phyloP scores from a whole-genome alignment of 2,113 vertebrate species.

The Haemorhous mexicanus region DNA sequence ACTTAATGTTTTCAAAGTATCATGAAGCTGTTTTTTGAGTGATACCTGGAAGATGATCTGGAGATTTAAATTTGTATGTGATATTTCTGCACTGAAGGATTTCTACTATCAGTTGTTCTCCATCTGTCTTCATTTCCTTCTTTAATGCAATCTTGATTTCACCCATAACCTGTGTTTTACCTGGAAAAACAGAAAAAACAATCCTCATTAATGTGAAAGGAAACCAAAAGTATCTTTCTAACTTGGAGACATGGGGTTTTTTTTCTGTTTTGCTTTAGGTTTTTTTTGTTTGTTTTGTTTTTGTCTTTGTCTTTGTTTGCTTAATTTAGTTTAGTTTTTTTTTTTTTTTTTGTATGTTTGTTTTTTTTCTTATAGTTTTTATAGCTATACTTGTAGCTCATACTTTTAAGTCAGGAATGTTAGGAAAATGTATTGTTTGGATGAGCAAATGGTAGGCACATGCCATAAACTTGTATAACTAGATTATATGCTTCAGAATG shows the following conservation, averaged over 20 bases:
- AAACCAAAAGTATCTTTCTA: neutral
- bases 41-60: constrained; percentile 96
- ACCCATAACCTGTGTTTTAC: constrained; percentile 94
- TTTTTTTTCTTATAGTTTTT: neutral
- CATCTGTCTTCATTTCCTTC: constrained; percentile 98
- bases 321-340: neutral
- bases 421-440: neutral
- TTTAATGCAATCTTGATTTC: constrained; percentile 98
- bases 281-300: neutral
- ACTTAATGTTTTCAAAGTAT: neutral
- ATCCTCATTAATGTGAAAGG: neutral
- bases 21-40: neutral
- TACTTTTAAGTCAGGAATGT: neutral
- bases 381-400: neutral
- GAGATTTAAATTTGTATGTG: constrained; percentile 99
- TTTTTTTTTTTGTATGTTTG: neutral
- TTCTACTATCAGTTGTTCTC: constrained; percentile 95
- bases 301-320: neutral
- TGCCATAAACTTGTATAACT: neutral
- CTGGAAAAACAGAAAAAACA: constrained; percentile 68
- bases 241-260: neutral
- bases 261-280: neutral
- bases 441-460: neutral
- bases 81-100: constrained; percentile 98
- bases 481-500: neutral